Evolutionary conservation across 2,888 invertebrate genomes (phyloP), one percentile per base, ranked within the genome.

Genomic region (Eulithis testata): DNA sequence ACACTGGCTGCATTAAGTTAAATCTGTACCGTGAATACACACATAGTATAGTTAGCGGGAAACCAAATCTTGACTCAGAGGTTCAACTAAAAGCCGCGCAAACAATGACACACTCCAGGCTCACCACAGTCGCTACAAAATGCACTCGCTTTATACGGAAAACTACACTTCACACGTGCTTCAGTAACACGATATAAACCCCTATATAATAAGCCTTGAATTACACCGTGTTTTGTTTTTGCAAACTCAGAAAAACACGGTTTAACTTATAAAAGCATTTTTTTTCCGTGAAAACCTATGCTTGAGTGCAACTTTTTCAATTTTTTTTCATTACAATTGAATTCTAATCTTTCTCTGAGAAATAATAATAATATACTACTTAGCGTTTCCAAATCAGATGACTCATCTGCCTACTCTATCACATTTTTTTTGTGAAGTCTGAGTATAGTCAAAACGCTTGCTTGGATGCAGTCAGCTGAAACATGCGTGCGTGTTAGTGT

Each of bases 101-200:
- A 66, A 66, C 66, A 62, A 49, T 58, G 58, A 49, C 52, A 49
- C 52, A 54, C 61, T 36, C 55, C 11, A 36, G 40, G 11, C 65
- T 60, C 60, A 49, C 61, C 6, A 31, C 50, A 27, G 52, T 56
- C 60, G 54, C 66, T 62, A 66, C 62, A 62, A 62, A 66, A 66
- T 66, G 63, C 66, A 66, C 66, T 66, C 52, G 55, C 54, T 56
- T 45, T 56, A 54, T 56, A 36, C 40, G 58, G n/a, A 4, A 0
- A 1, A 8, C n/a, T 43, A 27, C 27, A 43, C 8, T 14, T 9
- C 9, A n/a, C 2, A 50, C 50, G n/a, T n/a, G 40, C 43, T 59
- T 31, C 50, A 59, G 58, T 50, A 49, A 4, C 31, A 4, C 36
- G 8, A 2, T 5, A 37, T 31, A 21, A 21, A 2, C 21, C 21